These are phyloP conservation scores for Mythimna lalbum DNA, from an alignment of 2,888 invertebrate species.

Conservation along the genomic window DNA sequence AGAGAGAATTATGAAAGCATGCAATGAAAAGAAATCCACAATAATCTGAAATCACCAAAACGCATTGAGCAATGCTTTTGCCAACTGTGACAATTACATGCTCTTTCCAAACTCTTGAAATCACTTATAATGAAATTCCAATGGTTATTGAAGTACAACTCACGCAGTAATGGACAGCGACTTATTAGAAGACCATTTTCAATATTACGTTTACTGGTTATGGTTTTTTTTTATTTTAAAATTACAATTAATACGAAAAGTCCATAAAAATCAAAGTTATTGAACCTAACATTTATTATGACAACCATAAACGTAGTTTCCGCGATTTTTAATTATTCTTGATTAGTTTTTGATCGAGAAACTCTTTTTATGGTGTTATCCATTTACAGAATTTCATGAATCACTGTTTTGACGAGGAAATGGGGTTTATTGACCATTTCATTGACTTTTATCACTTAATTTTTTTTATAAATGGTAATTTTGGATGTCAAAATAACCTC, in stretches of 20 bases:
- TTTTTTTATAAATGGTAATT: neutral
- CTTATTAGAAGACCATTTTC: slow-evolving; percentile 3
- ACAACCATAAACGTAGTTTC: slow-evolving; percentile 9
- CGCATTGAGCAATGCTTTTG: neutral
- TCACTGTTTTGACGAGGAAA: slow-evolving; percentile 3
- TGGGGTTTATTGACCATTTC: neutral
- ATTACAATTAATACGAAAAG: slow-evolving; percentile 18
- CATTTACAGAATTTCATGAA: slow-evolving; percentile 18
- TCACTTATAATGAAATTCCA: neutral
- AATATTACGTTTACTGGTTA: accelerated
- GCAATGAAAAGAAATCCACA: neutral
- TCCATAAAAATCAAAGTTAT: slow-evolving; percentile 10
- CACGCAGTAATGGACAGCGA: slow-evolving; percentile 7
- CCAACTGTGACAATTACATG: slow-evolving; percentile 2
- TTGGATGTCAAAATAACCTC: neutral
- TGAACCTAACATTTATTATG: slow-evolving; percentile 25
- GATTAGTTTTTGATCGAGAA: slow-evolving; percentile 33
- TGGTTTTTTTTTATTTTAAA: neutral
- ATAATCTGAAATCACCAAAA: too few species aligned
- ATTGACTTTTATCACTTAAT: slow-evolving; percentile 7
- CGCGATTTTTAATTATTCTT: slow-evolving; percentile 37
- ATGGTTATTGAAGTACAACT: too few species aligned
- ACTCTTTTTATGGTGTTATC: neutral
- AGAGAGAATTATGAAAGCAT: too few species aligned
- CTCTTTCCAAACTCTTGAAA: neutral